Conservation (phyloP, 2,888 invertebrate species). For the Synergus gifuensis region DNA sequence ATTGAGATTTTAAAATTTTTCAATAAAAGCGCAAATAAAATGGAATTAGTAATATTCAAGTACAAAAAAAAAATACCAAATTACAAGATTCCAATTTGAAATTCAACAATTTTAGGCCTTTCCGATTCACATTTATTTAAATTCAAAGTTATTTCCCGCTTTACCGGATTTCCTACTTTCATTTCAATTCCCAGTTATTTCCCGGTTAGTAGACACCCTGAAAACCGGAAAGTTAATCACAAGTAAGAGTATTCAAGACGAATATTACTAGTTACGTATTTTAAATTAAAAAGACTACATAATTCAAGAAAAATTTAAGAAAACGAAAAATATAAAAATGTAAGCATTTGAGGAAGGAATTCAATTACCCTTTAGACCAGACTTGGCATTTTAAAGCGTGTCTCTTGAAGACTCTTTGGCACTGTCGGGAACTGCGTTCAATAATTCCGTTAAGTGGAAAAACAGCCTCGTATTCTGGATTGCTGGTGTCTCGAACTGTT, state of each 20-base stretch:
- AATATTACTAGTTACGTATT: neutral
- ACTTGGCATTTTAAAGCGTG: slow-evolving; percentile 90
- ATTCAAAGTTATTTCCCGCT: too few species aligned
- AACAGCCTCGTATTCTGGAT: slow-evolving; percentile 91
- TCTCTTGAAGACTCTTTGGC: slow-evolving; percentile 79
- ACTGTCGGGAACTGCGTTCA: slow-evolving; percentile 87
- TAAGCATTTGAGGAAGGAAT: slow-evolving; percentile 42
- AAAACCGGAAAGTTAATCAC: neutral
- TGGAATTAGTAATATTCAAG: too few species aligned
- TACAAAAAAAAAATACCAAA: too few species aligned
- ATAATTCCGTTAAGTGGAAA: slow-evolving; percentile 86
- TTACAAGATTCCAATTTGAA: too few species aligned
- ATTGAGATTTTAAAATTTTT: too few species aligned
- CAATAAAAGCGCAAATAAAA: too few species aligned
- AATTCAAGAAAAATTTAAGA: neutral
- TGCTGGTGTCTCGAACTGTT: slow-evolving; percentile 90
- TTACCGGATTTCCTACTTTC: too few species aligned
- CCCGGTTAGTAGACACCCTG: too few species aligned
- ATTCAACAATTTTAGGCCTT: too few species aligned
- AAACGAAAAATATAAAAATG: neutral
- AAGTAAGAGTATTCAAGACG: neutral
- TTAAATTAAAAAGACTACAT: too few species aligned
- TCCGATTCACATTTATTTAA: too few species aligned
- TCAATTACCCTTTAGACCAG: slow-evolving; percentile 92
- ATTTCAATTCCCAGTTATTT: too few species aligned